These are phyloP conservation scores for Acestrorhynchus altus DNA, from an alignment of 2,797 vertebrate species.

Conservation along the genomic window DNA sequence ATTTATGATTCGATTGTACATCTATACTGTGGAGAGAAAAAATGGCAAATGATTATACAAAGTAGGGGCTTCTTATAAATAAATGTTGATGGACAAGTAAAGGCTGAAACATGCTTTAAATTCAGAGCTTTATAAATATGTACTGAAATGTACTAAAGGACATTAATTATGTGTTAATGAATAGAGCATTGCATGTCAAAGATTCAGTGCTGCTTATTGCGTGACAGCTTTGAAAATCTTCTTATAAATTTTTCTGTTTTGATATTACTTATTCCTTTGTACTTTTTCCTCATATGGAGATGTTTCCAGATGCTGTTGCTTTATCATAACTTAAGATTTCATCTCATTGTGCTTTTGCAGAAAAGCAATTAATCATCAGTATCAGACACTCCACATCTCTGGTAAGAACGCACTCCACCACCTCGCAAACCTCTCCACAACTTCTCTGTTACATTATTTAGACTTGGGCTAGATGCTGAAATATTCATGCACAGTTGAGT, in stretches of 20 bases:
- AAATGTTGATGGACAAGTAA: too few species aligned
- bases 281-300: not conserved
- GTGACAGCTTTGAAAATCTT: not conserved
- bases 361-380: conserved; percentile 1
- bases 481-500: conserved; percentile 40
- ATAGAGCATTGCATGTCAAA: not conserved
- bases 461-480: conserved; percentile 21
- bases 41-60: too few species aligned
- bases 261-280: not conserved
- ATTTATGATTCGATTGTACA: too few species aligned
- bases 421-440: conserved; percentile 27
- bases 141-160: not conserved
- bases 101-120: too few species aligned
- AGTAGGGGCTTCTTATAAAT: too few species aligned
- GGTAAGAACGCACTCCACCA: not conserved
- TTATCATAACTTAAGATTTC: not conserved
- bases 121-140: not conserved
- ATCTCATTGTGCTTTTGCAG: conserved; percentile 6
- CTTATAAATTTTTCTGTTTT: not conserved
- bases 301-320: conserved; percentile 4
- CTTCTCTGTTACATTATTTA: conserved; percentile 25
- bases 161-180: not conserved
- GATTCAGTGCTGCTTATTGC: not conserved
- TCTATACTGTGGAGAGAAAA: too few species aligned
- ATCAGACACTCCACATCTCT: not conserved